Evolutionary conservation across 2,797 vertebrate species (phyloP), one percentile per base, ranked within the genome.

Genomic region (Danio choprae): DNA sequence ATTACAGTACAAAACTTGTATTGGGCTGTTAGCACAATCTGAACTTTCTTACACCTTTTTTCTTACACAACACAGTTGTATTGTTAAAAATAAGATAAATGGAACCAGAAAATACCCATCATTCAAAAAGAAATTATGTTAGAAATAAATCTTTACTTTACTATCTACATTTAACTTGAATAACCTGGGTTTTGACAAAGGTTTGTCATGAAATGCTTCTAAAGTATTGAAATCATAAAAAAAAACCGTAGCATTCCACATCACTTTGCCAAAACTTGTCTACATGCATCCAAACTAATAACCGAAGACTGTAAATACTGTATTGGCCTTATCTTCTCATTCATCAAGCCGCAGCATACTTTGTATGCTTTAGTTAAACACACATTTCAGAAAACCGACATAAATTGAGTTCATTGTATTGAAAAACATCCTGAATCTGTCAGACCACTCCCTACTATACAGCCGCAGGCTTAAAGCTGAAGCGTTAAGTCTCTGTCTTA

Each of bases 401-500:
- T 44, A 58, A 29, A 44, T 44, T 18, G 46, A 51, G n/a, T 62
- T 41, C 15, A 50, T 13, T 40, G 40, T 68, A 50, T 10, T 44
- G 2, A 10, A 75, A 64, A 20, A 38, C 56, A 59, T 53, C 38
- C 40, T 55, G 29, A 53, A 63, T 80, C 72, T 64, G 77, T 71
- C 73, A 29, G 36, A 36, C 29, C 58, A 75, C 43, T 75, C 41
- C 59, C 72, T 63, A 29, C 46, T 10, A 55, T 59, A 43, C 50
- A 67, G 89, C 91, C 90, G 86, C 87, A 90, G 89, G 89, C 69
- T 91, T 85, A 22, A 58, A 74, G 68, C 87, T 84, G 87, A 89
- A 93, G 89, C 90, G 91, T 91, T 92, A 85, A 87, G 69, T 65
- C 60, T 69, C 50, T 29, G 62, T 77, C 81, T 86, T 87, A 92